Base-by-base conservation (phyloP, 2,797 vertebrate species). In the Myotis pilosus region DNA sequence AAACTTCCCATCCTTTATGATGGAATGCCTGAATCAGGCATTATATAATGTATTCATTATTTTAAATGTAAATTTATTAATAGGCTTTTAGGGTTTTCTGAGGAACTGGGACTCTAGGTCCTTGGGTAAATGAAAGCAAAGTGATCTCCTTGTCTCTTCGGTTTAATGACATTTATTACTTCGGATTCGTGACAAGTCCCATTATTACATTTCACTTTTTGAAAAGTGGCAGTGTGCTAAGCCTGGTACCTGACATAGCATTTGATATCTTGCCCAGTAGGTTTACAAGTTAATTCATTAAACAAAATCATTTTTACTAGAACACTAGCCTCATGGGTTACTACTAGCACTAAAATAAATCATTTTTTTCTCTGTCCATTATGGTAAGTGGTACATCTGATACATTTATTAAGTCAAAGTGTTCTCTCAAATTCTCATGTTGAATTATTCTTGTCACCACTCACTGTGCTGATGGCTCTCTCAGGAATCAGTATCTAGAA, bases 241-340 rank as follows among this genome's bases (percentile, higher is more conserved):
- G 55, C 30, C 33, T 76, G 30, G 19, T 60, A 89, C 28, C 41
- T 69, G 38, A 88, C 55, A 41, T 6, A 88, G 51, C 38, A 17
- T 89, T 96, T 60, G 30, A 55, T 95, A 88, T 92, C 47, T 94
- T 94, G 75, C 38, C 75, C 85, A 88, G 71, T 92, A 87, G 49
- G 79, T 92, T 94, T 96, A 96, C 92, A 96, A 89, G 82, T 96
- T 96, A 96, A 96, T 97, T 95, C 89, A 96, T 94, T 96, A 95
- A 96, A 82, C 36, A 88, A 94, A 94, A 92, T 91, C 62, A 94
- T 96, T 95, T 96, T 92, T 92, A 93, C 87, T 96, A 87, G 76
- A 91, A 89, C 64, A 84, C 55, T 86, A 64, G 55, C 22, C 60
- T 95, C 51, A 2, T 91, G 69, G 88, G 55, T 89, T 96, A 89